Evolutionary conservation across 2,888 invertebrate species (phyloP), one percentile per base, ranked within the genome.

Genomic region (Onchidella celtica): DNA sequence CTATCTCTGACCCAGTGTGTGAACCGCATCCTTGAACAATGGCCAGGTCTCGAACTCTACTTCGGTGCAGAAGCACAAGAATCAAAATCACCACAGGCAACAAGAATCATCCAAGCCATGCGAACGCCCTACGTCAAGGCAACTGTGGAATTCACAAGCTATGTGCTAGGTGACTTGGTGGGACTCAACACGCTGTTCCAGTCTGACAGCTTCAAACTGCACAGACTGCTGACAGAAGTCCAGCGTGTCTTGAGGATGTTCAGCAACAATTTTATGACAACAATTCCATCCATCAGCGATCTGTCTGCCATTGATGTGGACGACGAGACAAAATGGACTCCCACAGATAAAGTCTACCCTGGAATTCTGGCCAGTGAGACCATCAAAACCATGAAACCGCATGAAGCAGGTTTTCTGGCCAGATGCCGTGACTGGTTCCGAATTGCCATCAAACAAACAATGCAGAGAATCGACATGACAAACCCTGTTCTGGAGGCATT

Each of bases 1-100:
- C 76, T 86, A 21, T 80, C 78, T 6, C n/a, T n/a, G n/a, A n/a
- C n/a, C n/a, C 82, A 61, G 34, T 84, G 84, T 78, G 83, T 84
- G 2, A 61, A 40, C 1, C 38, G 85, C 24, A 63, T 75, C 27
- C 72, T 85, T 6, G 79, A 83, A 14, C 84, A 86, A 34, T 86
- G 85, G 86, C 65, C 81, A 21, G 84, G 83, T 1, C 75, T 85
- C 9, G 77, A 66, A n/a, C 65, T 79, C 3, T 85, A 84, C 74
- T 86, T 86, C 59, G 68, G 29, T 11, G 3, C 21, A 27, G 66
- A 66, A 66, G 9, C 66, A 27, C 11, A n/a, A 29, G 29, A 66
- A 32, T 11, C 66, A 32, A 66, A 66, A 66, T 66, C 29, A 27
- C 6, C 21, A 11, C 47, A 47, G 47, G 47, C 47, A 17, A 17